A percentile compares a stretch with the other conserved stretches of the same genome.
These are phyloP conservation scores for Cavia porcellus DNA, from an alignment of 2,113 vertebrate species.

Conservation along the genomic window DNA sequence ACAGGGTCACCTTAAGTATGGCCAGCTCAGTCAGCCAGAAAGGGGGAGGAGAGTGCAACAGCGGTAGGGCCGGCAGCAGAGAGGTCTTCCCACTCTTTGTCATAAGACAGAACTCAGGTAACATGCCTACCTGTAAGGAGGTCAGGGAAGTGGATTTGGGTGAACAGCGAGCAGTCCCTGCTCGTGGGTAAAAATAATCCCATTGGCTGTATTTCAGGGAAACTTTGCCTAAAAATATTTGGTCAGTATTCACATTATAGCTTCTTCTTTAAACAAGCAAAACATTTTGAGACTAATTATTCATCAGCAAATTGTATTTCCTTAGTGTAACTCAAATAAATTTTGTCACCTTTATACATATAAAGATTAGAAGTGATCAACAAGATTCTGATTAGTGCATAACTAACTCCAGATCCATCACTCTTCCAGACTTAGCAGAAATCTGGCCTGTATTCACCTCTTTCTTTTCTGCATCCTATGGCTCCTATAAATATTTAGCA, in stretches of 20 bases:
- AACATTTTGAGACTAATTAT: constrained; percentile 56
- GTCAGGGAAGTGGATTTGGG: background rate
- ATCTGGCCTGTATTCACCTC: background rate
- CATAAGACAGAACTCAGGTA: background rate
- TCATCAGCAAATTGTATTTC: constrained; percentile 30
- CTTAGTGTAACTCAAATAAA: constrained; percentile 52
- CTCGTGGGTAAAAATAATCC: constrained; percentile 12
- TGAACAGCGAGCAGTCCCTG: background rate
- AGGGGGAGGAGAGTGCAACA: background rate
- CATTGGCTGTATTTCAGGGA: constrained; percentile 47
- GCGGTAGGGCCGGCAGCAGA: background rate
- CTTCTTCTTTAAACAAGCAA: constrained; percentile 49
- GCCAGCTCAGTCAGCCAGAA: background rate
- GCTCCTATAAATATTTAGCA: background rate
- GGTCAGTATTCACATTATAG: constrained; percentile 11
- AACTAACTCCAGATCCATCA: background rate
- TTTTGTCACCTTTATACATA: background rate
- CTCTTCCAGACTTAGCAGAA: background rate
- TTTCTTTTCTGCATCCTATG: background rate
- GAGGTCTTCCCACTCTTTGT: background rate
- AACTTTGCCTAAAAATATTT: constrained; percentile 17
- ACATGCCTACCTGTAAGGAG: background rate
- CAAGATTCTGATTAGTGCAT: background rate
- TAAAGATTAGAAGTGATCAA: constrained; percentile 35
- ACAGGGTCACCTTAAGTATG: background rate